Base-by-base conservation (phyloP, 1,140 invertebrate genomes). In the Cotesia vestalis region DNA sequence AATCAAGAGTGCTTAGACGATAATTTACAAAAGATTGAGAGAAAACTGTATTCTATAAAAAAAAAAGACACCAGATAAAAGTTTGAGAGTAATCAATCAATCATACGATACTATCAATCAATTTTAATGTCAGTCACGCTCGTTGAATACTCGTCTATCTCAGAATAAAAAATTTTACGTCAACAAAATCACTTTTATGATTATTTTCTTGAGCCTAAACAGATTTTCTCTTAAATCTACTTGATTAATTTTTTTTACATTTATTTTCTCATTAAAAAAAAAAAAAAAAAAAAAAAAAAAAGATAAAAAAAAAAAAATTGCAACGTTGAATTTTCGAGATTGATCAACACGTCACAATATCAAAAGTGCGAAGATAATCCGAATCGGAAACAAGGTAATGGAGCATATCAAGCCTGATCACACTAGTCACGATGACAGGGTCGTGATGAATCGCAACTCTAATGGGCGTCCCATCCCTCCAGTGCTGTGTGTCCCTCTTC, bases 101-200 rank as follows among this genome's bases (percentile, higher is more conserved):
- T 71, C 61, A 71, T 36, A 46, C 46, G 9, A 57, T 57, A 36
- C 14, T 38, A 71, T 71, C 69, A 71, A 71, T 71, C 69, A 71
- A 57, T 66, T 66, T 61, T 40, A n/a, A 12, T 14, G 17, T 55
- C 51, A 61, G 55, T 61, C 57, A 69, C 46, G 35, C 8, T 38
- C 35, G 8, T 63, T 68, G 34, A 57, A 68, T 68, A 36, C 36
- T 68, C 14, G n/a, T 53, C 52, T 68, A 5, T 38, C 27, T 55
- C n/a, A 17, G 53, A 55, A 55, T 55, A 55, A 55, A 55, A 55
- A 55, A 14, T n/a, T 36, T 46, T 38, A 17, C 17, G 17, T 36
- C 34, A 57, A 34, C 12, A 68, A 68, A 68, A n/a, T 36, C 17
- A 46, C 0, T 46, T 46, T 46, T 11, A 46, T 46, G 40, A 46